Conservation (phyloP, 2,113 vertebrate species). For the Alethe diademata region DNA sequence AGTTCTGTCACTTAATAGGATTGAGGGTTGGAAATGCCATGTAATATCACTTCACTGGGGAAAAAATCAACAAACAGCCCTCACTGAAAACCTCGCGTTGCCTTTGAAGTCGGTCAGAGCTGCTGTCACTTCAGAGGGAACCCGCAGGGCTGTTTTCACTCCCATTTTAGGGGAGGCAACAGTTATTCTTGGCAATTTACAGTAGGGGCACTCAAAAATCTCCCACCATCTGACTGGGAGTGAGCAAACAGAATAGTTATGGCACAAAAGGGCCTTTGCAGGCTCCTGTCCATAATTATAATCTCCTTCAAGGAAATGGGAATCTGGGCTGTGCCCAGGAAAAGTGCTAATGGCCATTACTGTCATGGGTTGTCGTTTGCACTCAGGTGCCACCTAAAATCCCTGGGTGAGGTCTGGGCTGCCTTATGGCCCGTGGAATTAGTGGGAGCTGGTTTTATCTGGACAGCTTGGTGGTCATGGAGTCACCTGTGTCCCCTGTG, state of each 20-base stretch:
- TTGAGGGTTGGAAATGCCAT: slow-evolving; percentile 68
- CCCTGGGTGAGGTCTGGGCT: background rate
- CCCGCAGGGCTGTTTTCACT: slow-evolving; percentile 39
- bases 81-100: background rate
- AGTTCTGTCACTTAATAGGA: slow-evolving; percentile 67
- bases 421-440: background rate
- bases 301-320: background rate
- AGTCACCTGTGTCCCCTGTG: background rate
- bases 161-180: slow-evolving; percentile 21
- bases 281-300: background rate
- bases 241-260: background rate
- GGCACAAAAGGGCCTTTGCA: background rate
- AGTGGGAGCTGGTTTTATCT: background rate
- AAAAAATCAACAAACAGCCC: slow-evolving; percentile 66
- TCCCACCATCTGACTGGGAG: background rate
- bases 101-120: slow-evolving; percentile 42
- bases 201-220: background rate
- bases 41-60: slow-evolving; percentile 64
- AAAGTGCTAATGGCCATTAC: background rate
- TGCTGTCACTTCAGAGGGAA: slow-evolving; percentile 47
- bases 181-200: slow-evolving; percentile 56
- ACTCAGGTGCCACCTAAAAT: background rate
- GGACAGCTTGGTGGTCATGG: fast-evolving
- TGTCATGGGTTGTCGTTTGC: background rate
- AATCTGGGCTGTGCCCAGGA: background rate